A percentile compares a stretch with the other conserved stretches of the same genome.
Evolutionary conservation across 2,888 invertebrate species (phyloP).

Genomic region (Drosophila pseudotalamancana): DNA sequence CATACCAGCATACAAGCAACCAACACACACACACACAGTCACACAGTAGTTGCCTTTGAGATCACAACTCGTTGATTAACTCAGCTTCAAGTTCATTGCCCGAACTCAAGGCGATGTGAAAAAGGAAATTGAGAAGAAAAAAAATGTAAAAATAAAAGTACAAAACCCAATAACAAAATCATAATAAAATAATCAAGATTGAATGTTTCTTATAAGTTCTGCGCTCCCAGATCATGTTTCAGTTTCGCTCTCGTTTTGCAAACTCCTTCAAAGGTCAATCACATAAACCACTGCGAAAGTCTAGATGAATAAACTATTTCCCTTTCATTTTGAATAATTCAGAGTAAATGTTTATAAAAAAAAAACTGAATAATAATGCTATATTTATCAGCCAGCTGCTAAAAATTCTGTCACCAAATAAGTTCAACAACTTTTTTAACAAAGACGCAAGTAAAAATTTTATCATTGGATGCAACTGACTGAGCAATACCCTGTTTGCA

Average conservation of each 20-base stretch:
- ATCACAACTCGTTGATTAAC: slow-evolving; percentile 67
- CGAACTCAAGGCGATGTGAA: slow-evolving; percentile 58
- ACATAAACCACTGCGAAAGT: background rate
- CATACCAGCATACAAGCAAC: background rate
- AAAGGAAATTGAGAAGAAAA: slow-evolving; percentile 54
- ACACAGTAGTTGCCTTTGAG: slow-evolving; percentile 36
- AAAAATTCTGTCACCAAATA: too few species aligned
- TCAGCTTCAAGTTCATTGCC: slow-evolving; percentile 61
- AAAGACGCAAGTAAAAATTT: too few species aligned
- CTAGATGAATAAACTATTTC: background rate
- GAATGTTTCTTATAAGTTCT: slow-evolving; percentile 33
- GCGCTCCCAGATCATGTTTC: slow-evolving; percentile 50
- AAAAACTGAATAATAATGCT: too few species aligned
- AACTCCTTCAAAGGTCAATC: slow-evolving; percentile 3
- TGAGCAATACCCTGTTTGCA: too few species aligned
- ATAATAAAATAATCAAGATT: slow-evolving; percentile 16
- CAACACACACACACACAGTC: slow-evolving; percentile 4
- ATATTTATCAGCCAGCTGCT: too few species aligned
- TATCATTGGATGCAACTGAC: too few species aligned
- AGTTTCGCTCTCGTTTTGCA: slow-evolving; percentile 25
- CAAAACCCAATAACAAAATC: background rate
- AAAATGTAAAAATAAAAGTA: slow-evolving; percentile 26
- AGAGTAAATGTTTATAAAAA: too few species aligned
- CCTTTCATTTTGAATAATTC: too few species aligned
- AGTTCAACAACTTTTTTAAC: too few species aligned